Evolutionary conservation across 2,888 invertebrate genomes (phyloP).

Genomic region (Hirtodrosophila confusa): DNA sequence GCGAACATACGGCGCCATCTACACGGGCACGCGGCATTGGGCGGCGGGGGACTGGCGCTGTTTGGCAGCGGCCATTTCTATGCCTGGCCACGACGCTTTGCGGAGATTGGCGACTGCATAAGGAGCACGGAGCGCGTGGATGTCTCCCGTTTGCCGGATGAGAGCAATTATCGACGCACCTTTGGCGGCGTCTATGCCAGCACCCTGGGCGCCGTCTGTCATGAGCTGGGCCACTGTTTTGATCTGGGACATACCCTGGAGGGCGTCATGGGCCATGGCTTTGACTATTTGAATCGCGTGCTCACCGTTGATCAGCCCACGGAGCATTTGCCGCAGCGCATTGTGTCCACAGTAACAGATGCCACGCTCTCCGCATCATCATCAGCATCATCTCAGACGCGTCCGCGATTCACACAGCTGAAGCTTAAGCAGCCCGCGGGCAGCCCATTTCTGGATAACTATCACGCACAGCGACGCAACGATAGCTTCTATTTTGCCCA

Average conservation of each 20-base stretch:
- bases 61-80: conserved; percentile 96
- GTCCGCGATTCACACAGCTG: conserved; percentile 79
- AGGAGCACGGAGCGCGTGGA: conserved; percentile 87
- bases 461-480: conserved; percentile 81
- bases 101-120: conserved; percentile 87
- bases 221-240: conserved; percentile 95
- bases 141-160: conserved; percentile 91
- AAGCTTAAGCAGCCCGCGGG: conserved; percentile 57
- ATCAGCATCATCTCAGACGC: conserved; percentile 1
- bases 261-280: conserved; percentile 97
- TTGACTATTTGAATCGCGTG: conserved; percentile 92
- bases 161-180: conserved; percentile 95
- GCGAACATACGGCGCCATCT: conserved; percentile 89
- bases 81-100: conserved; percentile 92
- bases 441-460: conserved; percentile 77
- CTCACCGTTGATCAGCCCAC: conserved; percentile 87
- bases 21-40: conserved; percentile 94
- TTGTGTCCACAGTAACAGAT: conserved; percentile 50
- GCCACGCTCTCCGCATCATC: not conserved
- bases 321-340: conserved; percentile 81
- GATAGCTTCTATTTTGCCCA: conserved; percentile 82
- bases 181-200: conserved; percentile 95
- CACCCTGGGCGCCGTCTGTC: conserved; percentile 94
- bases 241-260: conserved; percentile 95
- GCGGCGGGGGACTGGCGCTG: conserved; percentile 95